Conservation (phyloP, 2,888 invertebrate species). For the Furcula furcula region DNA sequence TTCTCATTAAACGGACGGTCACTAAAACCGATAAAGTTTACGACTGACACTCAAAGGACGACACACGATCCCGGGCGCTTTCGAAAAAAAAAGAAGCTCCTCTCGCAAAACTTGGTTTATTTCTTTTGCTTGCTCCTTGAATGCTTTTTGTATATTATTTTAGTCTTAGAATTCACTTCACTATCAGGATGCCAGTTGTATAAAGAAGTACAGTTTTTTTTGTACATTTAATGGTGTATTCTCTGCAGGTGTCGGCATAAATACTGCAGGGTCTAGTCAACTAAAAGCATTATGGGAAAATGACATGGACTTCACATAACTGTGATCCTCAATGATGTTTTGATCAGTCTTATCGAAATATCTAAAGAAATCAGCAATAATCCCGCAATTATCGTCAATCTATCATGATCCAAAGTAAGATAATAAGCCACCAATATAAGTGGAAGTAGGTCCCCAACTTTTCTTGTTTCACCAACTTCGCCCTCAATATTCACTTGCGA, state of each 20-base stretch:
- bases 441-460: constrained; percentile 37
- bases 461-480: constrained; percentile 40
- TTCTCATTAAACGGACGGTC: constrained; percentile 57
- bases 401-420: constrained; percentile 16
- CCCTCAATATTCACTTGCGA: constrained; percentile 62
- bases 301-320: too few species aligned
- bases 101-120: constrained; percentile 49
- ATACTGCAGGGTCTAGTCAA: too few species aligned
- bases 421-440: constrained; percentile 20
- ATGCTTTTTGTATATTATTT: too few species aligned
- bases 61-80: constrained; percentile 62
- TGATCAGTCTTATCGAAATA: too few species aligned
- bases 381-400: constrained; percentile 17
- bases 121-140: constrained; percentile 17
- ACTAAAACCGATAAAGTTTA: constrained; percentile 70
- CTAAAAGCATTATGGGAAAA: too few species aligned
- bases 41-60: constrained; percentile 66
- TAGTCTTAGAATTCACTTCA: too few species aligned
- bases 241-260: too few species aligned
- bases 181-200: too few species aligned
- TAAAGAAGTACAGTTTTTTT: too few species aligned
- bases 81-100: constrained; percentile 69
- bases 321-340: too few species aligned
- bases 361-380: background rate
- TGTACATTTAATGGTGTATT: too few species aligned